Conservation (phyloP, 1,140 invertebrate species). For the Hyposmocoma kahamanoa region DNA sequence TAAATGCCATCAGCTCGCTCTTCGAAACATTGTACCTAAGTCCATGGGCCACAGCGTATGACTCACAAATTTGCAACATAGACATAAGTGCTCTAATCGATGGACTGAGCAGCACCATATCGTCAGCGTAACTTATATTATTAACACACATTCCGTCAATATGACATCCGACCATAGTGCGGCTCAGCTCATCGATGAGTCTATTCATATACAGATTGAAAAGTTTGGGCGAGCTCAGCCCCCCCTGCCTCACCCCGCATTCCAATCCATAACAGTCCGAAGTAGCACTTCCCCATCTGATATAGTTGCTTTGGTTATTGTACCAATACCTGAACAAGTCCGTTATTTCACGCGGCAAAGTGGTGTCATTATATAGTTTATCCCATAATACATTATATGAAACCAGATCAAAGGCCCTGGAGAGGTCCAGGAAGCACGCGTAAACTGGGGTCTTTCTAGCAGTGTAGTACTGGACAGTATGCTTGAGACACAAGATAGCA, state of each 20-base stretch:
- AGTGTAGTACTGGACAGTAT: conserved; percentile 9
- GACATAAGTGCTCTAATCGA: not conserved
- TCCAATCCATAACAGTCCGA: conserved; percentile 5
- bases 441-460: conserved; percentile 6
- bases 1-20: conserved; percentile 6
- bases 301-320: conserved; percentile 4
- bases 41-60: conserved; percentile 5
- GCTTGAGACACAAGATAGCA: conserved; percentile 10
- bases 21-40: conserved; percentile 9
- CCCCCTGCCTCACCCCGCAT: conserved; percentile 10
- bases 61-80: not conserved
- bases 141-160: conserved; percentile 2
- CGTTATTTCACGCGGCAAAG: not conserved
- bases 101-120: conserved; percentile 6
- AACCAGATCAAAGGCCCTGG: conserved; percentile 7
- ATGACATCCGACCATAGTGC: not conserved
- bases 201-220: not conserved
- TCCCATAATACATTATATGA: conserved; percentile 5
- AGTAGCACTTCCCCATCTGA: not conserved
- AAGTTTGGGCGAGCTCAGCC: not conserved
- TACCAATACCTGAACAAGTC: conserved; percentile 7
- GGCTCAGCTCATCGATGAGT: not conserved
- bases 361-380: not conserved
- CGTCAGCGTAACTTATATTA: conserved; percentile 3
- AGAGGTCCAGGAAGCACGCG: conserved; percentile 7